Evolutionary conservation across 2,113 vertebrate species (phyloP).

Genomic region (Balaenoptera acutorostrata): DNA sequence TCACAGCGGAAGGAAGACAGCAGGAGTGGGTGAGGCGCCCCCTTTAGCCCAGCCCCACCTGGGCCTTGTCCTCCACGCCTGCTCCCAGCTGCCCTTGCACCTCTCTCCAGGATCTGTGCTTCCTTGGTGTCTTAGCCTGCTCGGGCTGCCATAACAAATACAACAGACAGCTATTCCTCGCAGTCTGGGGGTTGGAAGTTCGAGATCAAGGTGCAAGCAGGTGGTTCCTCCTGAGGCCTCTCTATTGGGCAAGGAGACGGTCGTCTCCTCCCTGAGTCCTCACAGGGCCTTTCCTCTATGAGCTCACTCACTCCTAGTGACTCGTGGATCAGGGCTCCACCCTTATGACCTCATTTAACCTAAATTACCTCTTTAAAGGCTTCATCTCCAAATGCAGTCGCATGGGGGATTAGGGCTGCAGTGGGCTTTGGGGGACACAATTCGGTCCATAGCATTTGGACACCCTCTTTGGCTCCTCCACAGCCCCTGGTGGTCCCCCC

Average conservation of each 20-base stretch:
- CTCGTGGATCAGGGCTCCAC: not conserved
- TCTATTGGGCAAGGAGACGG: not conserved
- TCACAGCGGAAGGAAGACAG: not conserved
- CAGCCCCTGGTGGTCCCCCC: not conserved
- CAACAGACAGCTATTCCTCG: not conserved
- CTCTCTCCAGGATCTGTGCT: not conserved
- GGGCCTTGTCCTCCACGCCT: not conserved
- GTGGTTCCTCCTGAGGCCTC: not conserved
- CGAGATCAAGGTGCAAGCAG: not conserved
- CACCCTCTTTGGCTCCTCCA: no score
- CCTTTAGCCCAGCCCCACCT: no score
- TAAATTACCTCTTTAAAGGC: not conserved
- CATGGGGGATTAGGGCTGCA: not conserved
- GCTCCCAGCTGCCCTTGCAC: not conserved
- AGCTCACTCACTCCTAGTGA: rapidly evolving
- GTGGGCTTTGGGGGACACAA: not conserved
- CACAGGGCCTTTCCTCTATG: not conserved
- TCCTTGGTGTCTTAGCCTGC: not conserved
- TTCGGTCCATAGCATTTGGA: not conserved
- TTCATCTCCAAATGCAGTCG: not conserved
- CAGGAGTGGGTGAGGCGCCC: not conserved
- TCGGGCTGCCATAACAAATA: not conserved
- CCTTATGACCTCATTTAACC: not conserved
- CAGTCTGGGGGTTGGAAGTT: not conserved
- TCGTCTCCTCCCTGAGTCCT: not conserved